Base-by-base conservation (phyloP, 2,888 invertebrate species). In the Nebria salina region DNA sequence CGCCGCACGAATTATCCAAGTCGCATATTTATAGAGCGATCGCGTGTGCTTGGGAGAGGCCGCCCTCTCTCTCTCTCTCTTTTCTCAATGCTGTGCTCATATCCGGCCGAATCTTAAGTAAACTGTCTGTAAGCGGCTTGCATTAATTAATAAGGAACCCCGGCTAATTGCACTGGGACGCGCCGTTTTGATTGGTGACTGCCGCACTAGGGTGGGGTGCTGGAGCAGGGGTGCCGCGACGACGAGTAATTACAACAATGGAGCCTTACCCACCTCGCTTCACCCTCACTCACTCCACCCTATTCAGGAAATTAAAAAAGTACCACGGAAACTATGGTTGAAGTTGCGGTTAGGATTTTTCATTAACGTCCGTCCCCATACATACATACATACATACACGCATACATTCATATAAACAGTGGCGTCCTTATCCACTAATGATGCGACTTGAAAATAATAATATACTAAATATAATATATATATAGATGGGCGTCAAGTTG, bases 111-210 rank as follows among this genome's bases (percentile, higher is more conserved):
- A 87, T 88, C 87, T 88, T 88, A 87, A 87, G 87, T 87, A 88
- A 88, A 87, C 88, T 88, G 87, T 87, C 87, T 87, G 87, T 87
- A 88, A 88, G 88, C 87, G 87, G 87, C 87, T 88, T 86, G 87
- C 87, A 88, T 89, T 89, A 89, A 89, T 89, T 89, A 89, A 89
- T 89, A 88, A 89, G 88, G 88, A 88, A 70, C 88, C 88, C 88
- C 86, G 86, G 87, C 88, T 89, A 88, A 89, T 89, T 89, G 88
- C 88, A 83, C 87, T 85, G 87, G 87, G 86, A 87, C 87, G 85
- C 85, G 84, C 85, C 83, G 84, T 83, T 84, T 85, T 86, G 86
- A 86, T 87, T 86, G 87, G 85, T 85, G 84, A 83, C 84, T 43
- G 73, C 42, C 76, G 75, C 75, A 43, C 34, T 68, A 25, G 15